Conservation (phyloP, 2,888 invertebrate genomes). For the Physocephala rufipes region DNA sequence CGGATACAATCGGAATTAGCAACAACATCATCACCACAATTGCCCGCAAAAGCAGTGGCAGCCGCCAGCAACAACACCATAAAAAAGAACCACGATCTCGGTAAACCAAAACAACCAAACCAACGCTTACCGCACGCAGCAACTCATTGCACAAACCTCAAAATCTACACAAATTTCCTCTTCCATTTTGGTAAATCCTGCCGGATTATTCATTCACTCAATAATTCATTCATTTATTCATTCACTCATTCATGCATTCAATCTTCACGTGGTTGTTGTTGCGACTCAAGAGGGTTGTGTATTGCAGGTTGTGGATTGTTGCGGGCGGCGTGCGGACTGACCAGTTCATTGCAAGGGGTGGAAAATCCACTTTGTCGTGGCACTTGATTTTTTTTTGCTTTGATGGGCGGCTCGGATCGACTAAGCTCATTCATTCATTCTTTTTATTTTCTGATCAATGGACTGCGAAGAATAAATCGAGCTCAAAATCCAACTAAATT, state of each 20-base stretch:
- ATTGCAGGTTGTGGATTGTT: too few species aligned
- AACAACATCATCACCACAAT: conserved; percentile 11
- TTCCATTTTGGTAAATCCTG: conserved; percentile 61
- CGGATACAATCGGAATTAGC: conserved; percentile 5
- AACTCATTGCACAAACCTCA: conserved; percentile 31
- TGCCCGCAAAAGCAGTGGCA: conserved; percentile 26
- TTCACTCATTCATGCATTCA: too few species aligned
- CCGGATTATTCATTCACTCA: conserved; percentile 59
- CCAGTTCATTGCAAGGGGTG: conserved; percentile 56
- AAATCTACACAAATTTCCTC: conserved; percentile 58
- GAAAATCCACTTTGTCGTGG: conserved; percentile 61
- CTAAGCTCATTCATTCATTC: conserved; percentile 37
- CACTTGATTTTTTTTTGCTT: conserved; percentile 60
- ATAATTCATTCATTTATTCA: conserved; percentile 23
- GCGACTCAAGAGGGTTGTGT: too few species aligned
- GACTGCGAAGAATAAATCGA: conserved; percentile 33
- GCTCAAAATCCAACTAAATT: conserved; percentile 27
- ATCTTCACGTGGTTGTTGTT: too few species aligned
- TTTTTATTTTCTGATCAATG: conserved; percentile 41
- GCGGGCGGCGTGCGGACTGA: conserved; percentile 11
- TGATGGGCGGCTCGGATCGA: conserved; percentile 46
- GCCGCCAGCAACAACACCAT: background rate
- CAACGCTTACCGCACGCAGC: too few species aligned
- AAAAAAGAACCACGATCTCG: background rate
- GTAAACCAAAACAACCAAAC: conserved; percentile 15